Conservation (phyloP, 2,797 vertebrate genomes). For the Enteromius trimaculatus region DNA sequence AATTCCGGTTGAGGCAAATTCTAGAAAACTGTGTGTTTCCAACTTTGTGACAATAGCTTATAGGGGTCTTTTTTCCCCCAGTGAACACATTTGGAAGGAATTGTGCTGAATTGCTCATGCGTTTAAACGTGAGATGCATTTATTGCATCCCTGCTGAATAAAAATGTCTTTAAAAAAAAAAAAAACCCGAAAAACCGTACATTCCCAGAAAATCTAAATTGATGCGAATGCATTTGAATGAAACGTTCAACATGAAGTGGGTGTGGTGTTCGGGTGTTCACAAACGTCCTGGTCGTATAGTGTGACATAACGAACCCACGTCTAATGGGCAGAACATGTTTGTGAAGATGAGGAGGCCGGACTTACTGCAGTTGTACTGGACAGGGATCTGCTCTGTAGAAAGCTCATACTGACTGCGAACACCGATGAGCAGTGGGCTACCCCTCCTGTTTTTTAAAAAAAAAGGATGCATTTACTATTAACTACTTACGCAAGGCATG, state of each 20-base stretch:
- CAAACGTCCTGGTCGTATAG: neutral
- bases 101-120: neutral
- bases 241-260: neutral
- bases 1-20: neutral
- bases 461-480: neutral
- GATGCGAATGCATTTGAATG: neutral
- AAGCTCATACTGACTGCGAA: conserved; percentile 89
- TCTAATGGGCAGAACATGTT: conserved; percentile 4
- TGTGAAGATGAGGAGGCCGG: conserved; percentile 38
- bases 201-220: neutral
- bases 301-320: neutral
- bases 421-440: conserved; percentile 93
- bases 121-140: neutral
- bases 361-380: conserved; percentile 89
- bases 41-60: neutral
- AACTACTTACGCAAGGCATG: neutral
- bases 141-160: neutral
- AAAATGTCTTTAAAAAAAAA: neutral
- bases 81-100: neutral
- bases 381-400: conserved; percentile 89
- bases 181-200: neutral
- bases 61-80: neutral
- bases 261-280: neutral
- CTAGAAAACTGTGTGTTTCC: neutral
- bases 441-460: conserved; percentile 82